Conservation (phyloP, 2,113 vertebrate genomes). For the Corythaeola cristata region DNA sequence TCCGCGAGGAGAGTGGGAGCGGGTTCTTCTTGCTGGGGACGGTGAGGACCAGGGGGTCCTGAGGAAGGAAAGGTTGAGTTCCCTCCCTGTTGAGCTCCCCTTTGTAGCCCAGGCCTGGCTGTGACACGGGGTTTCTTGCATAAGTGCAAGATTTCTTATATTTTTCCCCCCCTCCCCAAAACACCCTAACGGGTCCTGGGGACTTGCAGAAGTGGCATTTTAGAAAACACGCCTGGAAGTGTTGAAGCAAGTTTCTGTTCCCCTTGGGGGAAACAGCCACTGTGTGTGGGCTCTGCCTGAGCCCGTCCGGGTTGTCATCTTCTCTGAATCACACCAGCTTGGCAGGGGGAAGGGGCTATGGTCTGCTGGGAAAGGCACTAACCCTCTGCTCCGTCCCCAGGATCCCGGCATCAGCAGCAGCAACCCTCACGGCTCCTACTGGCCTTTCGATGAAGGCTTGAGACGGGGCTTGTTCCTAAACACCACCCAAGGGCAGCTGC, state of each 20-base stretch:
- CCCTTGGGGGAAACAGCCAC: neutral
- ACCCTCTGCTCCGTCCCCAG: slow-evolving; percentile 53
- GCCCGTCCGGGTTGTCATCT: neutral
- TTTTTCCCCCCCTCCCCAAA: neutral
- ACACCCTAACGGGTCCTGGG: neutral
- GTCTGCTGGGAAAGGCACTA: neutral
- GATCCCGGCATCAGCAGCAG: slow-evolving; percentile 88
- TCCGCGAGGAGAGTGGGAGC: rapidly evolving
- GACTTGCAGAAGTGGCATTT: slow-evolving; percentile 56
- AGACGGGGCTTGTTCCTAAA: slow-evolving; percentile 84
- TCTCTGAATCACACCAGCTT: neutral
- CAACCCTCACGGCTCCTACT: slow-evolving; percentile 78
- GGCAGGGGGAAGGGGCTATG: neutral
- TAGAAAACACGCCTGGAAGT: slow-evolving; percentile 21
- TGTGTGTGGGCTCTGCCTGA: neutral
- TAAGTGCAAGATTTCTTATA: neutral
- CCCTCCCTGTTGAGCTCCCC: neutral
- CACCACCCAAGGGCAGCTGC: slow-evolving; percentile 74
- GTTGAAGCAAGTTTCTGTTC: slow-evolving; percentile 60
- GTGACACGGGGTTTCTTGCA: neutral
- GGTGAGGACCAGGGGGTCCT: neutral
- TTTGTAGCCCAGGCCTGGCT: neutral
- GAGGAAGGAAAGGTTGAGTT: neutral
- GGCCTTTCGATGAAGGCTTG: slow-evolving; percentile 86
- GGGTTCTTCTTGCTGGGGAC: neutral